phyloP scores from a whole-genome alignment of 2,113 vertebrate genomes.

The Aramus guarauna region DNA sequence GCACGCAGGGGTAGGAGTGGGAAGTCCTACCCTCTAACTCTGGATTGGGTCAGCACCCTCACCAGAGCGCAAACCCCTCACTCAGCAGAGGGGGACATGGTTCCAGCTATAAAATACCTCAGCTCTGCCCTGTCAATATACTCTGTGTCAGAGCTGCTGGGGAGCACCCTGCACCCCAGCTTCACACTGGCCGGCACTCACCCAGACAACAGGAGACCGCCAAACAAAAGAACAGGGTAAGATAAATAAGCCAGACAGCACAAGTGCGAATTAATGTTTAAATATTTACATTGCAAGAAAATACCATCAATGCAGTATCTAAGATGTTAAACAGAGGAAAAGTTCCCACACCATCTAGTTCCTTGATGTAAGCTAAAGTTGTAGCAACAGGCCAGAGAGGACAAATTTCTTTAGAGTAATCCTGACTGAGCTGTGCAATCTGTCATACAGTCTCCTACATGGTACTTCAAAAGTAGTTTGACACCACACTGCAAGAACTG shows the following conservation, averaged over 20 bases:
- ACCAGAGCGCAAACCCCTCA: background rate
- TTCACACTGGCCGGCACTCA: background rate
- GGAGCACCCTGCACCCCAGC: background rate
- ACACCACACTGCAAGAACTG: background rate
- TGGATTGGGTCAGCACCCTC: fast-evolving
- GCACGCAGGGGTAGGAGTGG: fast-evolving
- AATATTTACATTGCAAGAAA: background rate
- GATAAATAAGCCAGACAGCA: background rate
- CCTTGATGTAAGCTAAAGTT: background rate
- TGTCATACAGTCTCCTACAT: too few relatives aligned
- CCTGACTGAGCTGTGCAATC: background rate
- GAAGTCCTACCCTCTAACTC: background rate
- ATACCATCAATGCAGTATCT: background rate
- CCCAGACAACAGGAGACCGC: background rate
- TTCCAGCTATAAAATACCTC: background rate
- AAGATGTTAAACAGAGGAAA: background rate
- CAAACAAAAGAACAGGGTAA: background rate
- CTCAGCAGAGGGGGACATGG: background rate
- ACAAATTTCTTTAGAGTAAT: background rate
- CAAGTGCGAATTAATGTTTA: background rate
- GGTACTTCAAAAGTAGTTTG: background rate
- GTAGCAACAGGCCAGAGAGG: background rate
- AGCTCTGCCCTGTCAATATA: fast-evolving
- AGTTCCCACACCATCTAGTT: background rate
- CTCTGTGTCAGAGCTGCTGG: background rate